Evolutionary conservation across 2,113 vertebrate genomes (phyloP), one percentile per base, ranked within the genome.

Genomic region (Alouatta palliata): DNA sequence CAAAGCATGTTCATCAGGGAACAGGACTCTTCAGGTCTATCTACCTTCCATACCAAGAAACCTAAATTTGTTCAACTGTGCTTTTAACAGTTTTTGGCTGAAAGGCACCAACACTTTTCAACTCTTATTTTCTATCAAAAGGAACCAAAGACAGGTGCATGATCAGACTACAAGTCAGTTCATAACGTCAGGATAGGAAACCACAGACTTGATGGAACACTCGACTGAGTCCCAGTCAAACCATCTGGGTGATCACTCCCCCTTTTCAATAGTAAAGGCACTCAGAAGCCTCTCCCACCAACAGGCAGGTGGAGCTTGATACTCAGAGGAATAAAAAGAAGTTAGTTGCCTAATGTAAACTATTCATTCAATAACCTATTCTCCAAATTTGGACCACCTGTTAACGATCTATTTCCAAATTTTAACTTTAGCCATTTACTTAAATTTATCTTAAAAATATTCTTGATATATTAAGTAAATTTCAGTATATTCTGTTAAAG

Each of bases 381-480:
- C 54, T 61, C 32, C 25, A 84, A 81, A 64, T 83, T 92, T 83
- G 54, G 94, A 87, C 68, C 94, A 49, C 71, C 81, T 94, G 12
- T 87, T 79, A 82, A 70, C 87, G 20, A 79, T 23, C 27, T 83
- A 61, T 68, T 94, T 20, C 68, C 52, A 94, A 87, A 75, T 90
- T 54, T n/a, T 80, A 92, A 83, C 32, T 89, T 95, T 49, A 79
- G 14, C n/a, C 43, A 58, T 73, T 94, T 80, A 81, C 37, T 84
- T 80, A 92, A 87, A 82, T 61, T 49, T 83, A 83, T 79, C 49
- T 68, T 94, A 40, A 91, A 85, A 83, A 66, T 73, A 73, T 87
- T 93, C 80, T 84, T 61, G 32, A 49, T 87, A n/a, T 88, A 71
- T 93, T 87, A 23, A 88, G 52, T 49, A 89, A 81, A 52, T 32